Evolutionary conservation across 2,888 invertebrate genomes (phyloP).

Genomic region (Parapristionchus giblindavisi): DNA sequence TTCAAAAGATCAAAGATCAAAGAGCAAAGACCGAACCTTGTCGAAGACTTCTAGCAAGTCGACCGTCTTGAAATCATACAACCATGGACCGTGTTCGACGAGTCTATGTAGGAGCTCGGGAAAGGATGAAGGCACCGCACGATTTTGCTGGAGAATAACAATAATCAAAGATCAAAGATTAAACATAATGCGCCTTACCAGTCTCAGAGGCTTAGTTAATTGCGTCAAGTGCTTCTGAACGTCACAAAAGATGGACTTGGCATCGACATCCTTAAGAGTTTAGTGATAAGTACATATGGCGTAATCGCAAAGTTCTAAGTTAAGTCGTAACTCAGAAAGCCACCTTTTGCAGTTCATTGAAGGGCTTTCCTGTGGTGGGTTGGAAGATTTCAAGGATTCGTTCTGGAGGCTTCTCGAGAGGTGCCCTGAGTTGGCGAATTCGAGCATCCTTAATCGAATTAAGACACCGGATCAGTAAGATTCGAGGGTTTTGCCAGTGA

Average conservation of each 20-base stretch:
- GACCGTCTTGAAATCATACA: constrained; percentile 48
- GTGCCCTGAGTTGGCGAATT: too few species aligned
- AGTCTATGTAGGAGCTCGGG: constrained; percentile 44
- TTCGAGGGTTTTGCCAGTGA: too few species aligned
- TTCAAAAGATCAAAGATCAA: too few species aligned
- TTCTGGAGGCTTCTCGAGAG: too few species aligned
- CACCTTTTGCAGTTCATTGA: constrained; percentile 21
- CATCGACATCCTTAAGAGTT: not conserved
- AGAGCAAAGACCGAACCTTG: not conserved
- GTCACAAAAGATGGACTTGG: not conserved
- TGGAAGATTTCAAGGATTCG: too few species aligned
- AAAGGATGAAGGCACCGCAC: not conserved
- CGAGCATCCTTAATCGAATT: too few species aligned
- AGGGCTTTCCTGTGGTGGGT: not conserved
- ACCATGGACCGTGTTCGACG: constrained; percentile 53
- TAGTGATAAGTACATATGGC: not conserved
- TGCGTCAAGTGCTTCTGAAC: not conserved
- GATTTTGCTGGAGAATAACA: constrained; percentile 14
- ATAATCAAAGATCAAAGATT: not conserved
- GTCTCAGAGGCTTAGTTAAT: not conserved
- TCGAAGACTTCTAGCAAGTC: constrained; percentile 45
- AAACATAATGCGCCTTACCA: not conserved
- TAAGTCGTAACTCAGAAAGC: too few species aligned
- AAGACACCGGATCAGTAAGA: too few species aligned
- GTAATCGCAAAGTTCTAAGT: not conserved